Evolutionary conservation across 2,797 vertebrate species (phyloP), one percentile per base, ranked within the genome.

Genomic region (Bradypodion pumilum): DNA sequence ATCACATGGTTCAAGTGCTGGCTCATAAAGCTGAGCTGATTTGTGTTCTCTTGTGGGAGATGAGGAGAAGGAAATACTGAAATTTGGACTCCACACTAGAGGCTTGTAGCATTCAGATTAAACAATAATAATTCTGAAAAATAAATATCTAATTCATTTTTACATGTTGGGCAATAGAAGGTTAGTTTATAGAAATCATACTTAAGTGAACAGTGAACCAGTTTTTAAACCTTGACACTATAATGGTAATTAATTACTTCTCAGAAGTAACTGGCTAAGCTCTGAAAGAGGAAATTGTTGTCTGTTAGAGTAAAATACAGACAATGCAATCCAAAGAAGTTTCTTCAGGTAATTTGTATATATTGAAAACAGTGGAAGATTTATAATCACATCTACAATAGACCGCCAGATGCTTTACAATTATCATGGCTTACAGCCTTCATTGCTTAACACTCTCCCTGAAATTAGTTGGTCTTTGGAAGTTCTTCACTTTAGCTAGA

Each of bases 401-500:
- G 27, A n/a, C 35, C 1, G 13, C 42, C 35, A 37, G 74, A 74
- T 65, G 25, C n/a, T 29, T 60, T 73, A 27, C 6, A 44, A 77
- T 77, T 27, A 52, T 25, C 27, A 73, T 29, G 37, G 42, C 69
- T 37, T 63, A 21, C 69, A 73, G 4, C 21, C 76, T 63, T 79
- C 73, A 52, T 63, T 25, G 46, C 44, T 74, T 65, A 52, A 35
- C 29, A 23, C 66, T 60, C 10, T 52, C 16, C 15, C 29, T 35
- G 32, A 66, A 66, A 65, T 81, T 42, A 81, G 44, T 52, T 21
- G 25, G 5, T 72, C 29, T 35, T 56, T 44, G 37, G 23, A 52
- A 40, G 32, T 83, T 76, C 73, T 68, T 68, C 46, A 59, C 40
- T 84, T 78, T 79, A 42, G 42, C 62, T 49, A 70, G 46, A 74